Evolutionary conservation across 2,888 invertebrate species (phyloP).

Genomic region (Eupithecia insigniata): DNA sequence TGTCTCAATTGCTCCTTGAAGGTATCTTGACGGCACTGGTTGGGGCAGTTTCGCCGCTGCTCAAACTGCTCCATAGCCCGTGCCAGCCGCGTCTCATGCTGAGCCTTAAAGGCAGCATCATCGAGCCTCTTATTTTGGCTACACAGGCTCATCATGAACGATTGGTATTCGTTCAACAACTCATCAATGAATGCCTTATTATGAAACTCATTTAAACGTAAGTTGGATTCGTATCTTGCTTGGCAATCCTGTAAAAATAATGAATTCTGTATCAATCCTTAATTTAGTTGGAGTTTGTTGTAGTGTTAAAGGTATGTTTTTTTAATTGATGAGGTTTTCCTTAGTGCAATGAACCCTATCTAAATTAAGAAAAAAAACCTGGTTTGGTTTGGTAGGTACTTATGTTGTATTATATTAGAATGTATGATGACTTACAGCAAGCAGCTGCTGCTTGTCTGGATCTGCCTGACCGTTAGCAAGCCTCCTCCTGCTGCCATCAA

Average conservation of each 20-base stretch:
- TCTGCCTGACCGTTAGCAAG: conserved; percentile 24
- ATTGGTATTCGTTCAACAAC: conserved; percentile 24
- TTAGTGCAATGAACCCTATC: not conserved
- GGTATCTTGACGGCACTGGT: conserved; percentile 30
- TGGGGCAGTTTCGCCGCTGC: conserved; percentile 26
- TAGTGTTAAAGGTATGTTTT: too few relatives aligned
- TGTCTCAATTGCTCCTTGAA: conserved; percentile 20
- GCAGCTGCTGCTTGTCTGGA: conserved; percentile 29
- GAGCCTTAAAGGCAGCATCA: conserved; percentile 22
- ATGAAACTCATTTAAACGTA: conserved; percentile 30
- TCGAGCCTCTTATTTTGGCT: conserved; percentile 25
- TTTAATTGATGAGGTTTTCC: too few relatives aligned
- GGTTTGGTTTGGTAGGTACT: not conserved
- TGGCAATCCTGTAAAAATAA: conserved; percentile 30
- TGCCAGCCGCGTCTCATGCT: conserved; percentile 25
- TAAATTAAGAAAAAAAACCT: not conserved
- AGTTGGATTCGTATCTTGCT: conserved; percentile 14
- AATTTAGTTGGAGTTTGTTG: too few relatives aligned
- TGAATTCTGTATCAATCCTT: not conserved
- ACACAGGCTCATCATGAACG: conserved; percentile 27
- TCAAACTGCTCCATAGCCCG: conserved; percentile 30
- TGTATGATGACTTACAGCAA: conserved; percentile 2
- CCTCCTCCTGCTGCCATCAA: conserved; percentile 25
- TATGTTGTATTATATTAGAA: not conserved
- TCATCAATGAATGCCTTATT: conserved; percentile 30